Evolutionary conservation across 2,113 vertebrate genomes (phyloP).

Genomic region (Penelope pileata): DNA sequence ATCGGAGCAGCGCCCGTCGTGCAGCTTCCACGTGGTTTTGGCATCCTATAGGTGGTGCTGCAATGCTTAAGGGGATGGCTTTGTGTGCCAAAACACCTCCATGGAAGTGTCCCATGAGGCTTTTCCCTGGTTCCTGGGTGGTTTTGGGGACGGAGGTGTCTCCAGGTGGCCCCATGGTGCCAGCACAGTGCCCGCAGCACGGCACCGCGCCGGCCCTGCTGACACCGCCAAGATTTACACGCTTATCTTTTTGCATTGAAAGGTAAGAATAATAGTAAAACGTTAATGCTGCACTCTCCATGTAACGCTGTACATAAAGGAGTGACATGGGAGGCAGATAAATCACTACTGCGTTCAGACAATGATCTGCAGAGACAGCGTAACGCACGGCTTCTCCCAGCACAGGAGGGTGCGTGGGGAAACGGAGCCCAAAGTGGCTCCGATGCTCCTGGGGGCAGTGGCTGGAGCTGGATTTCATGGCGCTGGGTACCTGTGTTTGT

Average conservation of each 20-base stretch:
- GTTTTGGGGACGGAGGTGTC: background rate
- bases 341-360: conserved; percentile 10
- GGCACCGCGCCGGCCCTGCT: background rate
- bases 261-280: conserved; percentile 64
- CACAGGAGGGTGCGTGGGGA: background rate
- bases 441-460: accelerated
- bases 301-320: conserved; percentile 12
- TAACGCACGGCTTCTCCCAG: background rate
- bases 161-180: background rate
- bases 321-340: conserved; percentile 48
- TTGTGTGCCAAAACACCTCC: background rate
- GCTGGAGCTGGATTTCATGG: background rate
- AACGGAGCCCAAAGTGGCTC: background rate
- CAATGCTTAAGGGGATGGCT: background rate
- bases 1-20: background rate
- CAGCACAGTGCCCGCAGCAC: background rate
- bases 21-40: background rate
- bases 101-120: background rate
- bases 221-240: conserved; percentile 58
- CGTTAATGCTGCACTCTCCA: conserved; percentile 45
- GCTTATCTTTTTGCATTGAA: conserved; percentile 49
- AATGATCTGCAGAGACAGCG: background rate
- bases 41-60: background rate
- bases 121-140: background rate
- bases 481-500: accelerated